Percentiles rank a stretch among this genome's conserved stretches.
These are phyloP conservation scores for Pyralis farinalis DNA, from an alignment of 2,888 invertebrate species.

Conservation along the genomic window DNA sequence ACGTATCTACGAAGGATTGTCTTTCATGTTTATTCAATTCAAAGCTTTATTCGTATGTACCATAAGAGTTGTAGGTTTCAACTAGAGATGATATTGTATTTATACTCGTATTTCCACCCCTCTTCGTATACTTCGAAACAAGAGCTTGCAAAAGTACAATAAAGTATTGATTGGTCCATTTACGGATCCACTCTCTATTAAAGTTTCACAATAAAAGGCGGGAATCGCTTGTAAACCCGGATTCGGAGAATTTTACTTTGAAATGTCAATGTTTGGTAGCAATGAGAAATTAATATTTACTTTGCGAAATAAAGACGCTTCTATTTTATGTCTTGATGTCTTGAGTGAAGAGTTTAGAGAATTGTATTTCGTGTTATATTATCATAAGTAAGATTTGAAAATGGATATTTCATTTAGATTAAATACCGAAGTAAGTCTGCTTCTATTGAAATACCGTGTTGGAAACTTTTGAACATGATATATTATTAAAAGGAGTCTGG, in stretches of 20 bases:
- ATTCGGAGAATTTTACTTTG: constrained; percentile 27
- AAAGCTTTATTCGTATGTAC: constrained; percentile 2
- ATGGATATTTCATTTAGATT: too few species aligned
- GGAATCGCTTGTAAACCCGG: constrained; percentile 40
- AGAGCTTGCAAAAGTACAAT: constrained; percentile 43
- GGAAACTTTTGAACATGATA: too few species aligned
- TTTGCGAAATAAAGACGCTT: background rate
- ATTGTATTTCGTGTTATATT: too few species aligned
- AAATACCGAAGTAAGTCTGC: too few species aligned
- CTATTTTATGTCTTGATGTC: too few species aligned
- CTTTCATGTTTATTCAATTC: constrained; percentile 1
- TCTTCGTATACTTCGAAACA: constrained; percentile 28
- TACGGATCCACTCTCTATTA: constrained; percentile 56
- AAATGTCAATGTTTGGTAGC: constrained; percentile 10
- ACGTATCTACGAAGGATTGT: constrained; percentile 1
- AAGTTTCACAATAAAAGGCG: constrained; percentile 60
- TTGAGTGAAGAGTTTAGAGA: too few species aligned
- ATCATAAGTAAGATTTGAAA: too few species aligned
- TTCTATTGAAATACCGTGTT: too few species aligned
- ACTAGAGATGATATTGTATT: constrained; percentile 24
- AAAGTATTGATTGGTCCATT: constrained; percentile 62
- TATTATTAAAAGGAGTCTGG: too few species aligned
- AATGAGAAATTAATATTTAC: background rate
- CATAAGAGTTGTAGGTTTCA: constrained; percentile 4
- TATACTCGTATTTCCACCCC: constrained; percentile 20